These are phyloP conservation scores for Macrotus californicus DNA, from an alignment of 2,113 vertebrate species.

Conservation along the genomic window DNA sequence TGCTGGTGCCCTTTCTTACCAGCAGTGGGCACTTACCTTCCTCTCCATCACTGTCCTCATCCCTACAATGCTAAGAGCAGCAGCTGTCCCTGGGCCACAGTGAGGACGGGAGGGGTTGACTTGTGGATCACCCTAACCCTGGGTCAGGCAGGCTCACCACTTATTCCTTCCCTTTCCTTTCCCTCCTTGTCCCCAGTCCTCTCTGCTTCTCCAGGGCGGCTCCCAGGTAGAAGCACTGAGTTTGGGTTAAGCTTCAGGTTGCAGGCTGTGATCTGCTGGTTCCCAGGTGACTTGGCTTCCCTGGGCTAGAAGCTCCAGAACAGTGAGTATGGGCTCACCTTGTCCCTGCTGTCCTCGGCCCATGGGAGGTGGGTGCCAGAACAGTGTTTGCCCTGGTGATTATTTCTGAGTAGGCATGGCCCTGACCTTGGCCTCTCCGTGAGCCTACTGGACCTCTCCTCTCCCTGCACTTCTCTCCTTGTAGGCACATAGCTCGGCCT, in stretches of 20 bases:
- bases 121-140: neutral
- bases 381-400: neutral
- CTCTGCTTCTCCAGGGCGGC: neutral
- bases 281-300: neutral
- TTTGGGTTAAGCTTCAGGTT: neutral
- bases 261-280: neutral
- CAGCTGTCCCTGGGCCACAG: neutral
- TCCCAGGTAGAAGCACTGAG: neutral
- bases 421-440: neutral
- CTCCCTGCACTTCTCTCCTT: neutral
- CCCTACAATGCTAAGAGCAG: neutral
- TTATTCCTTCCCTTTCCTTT: neutral
- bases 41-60: neutral
- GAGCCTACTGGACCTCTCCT: neutral
- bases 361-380: neutral
- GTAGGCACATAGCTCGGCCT: no score
- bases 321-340: accelerated
- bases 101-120: neutral
- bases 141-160: accelerated
- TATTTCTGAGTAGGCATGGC: neutral
- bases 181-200: no score
- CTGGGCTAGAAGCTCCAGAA: neutral
- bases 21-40: neutral
- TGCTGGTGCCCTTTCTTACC: neutral
- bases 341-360: accelerated